phyloP scores from a whole-genome alignment of 2,113 vertebrate species.

The Pimephales promelas region DNA sequence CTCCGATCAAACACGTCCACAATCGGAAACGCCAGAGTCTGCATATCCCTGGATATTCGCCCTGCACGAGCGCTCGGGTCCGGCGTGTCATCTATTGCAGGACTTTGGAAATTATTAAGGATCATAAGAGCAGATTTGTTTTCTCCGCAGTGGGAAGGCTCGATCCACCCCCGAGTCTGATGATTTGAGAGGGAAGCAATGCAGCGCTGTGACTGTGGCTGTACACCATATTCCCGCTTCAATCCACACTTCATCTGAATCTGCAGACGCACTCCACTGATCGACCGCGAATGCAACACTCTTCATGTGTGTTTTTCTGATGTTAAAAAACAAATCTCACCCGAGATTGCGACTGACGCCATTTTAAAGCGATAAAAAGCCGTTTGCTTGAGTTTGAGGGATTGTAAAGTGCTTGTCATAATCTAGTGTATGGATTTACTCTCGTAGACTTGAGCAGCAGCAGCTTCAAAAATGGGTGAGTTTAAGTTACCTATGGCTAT shows the following conservation, averaged over 20 bases:
- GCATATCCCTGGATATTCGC: constrained; percentile 48
- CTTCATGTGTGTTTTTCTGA: constrained; percentile 64
- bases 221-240: constrained; percentile 13
- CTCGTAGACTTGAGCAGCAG: constrained; percentile 63
- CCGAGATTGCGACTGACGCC: constrained; percentile 75
- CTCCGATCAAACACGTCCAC: constrained; percentile 59
- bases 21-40: constrained; percentile 51
- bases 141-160: constrained; percentile 75
- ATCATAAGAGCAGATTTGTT: constrained; percentile 69
- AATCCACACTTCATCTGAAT: neutral
- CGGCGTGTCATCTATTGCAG: constrained; percentile 61
- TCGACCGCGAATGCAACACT: constrained; percentile 53
- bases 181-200: constrained; percentile 74
- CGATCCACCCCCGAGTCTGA: constrained; percentile 68
- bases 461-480: constrained; percentile 81
- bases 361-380: constrained; percentile 71
- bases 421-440: constrained; percentile 79
- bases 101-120: constrained; percentile 71
- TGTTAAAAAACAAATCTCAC: constrained; percentile 36
- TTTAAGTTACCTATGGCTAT: constrained; percentile 47
- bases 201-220: constrained; percentile 65
- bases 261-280: constrained; percentile 44
- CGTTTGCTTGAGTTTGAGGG: constrained; percentile 75
- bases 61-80: constrained; percentile 34
- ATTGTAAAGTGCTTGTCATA: constrained; percentile 72